Evolutionary conservation across 2,797 vertebrate genomes (phyloP).

Genomic region (Glossophaga mutica): DNA sequence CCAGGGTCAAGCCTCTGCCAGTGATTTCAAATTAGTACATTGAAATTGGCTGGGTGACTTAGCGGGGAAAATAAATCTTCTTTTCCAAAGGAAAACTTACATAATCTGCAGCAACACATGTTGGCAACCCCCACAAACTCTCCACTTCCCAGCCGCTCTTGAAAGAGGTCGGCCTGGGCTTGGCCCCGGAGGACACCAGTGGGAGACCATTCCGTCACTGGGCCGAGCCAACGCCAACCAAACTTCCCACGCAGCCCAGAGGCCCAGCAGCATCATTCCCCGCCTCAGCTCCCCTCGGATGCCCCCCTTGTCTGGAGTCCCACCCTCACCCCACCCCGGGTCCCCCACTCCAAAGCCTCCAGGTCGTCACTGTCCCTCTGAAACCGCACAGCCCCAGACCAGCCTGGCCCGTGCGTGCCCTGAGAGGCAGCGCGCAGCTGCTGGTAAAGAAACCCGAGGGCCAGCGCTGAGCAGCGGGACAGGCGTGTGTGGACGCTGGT

Average conservation of each 20-base stretch:
- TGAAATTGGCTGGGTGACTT: neutral
- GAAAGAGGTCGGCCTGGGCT: neutral
- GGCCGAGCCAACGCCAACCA: fast-evolving
- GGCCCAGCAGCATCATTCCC: neutral
- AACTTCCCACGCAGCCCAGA: neutral
- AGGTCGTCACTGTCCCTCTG: neutral
- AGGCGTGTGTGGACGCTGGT: fast-evolving
- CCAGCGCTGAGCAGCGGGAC: fast-evolving
- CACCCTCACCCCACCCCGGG: neutral
- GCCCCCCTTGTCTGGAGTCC: neutral
- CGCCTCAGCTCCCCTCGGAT: neutral
- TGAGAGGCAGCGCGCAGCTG: neutral
- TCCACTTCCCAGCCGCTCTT: neutral
- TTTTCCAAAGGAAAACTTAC: neutral
- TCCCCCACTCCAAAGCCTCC: neutral
- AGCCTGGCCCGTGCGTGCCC: neutral
- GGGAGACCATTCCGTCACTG: neutral
- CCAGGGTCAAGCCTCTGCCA: fast-evolving
- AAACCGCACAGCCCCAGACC: neutral
- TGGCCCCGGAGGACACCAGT: too few relatives aligned
- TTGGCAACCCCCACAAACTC: fast-evolving
- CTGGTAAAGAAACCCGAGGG: neutral
- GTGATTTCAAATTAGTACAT: fast-evolving
- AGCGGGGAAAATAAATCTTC: neutral
- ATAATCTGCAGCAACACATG: fast-evolving